These are phyloP conservation scores for Rhabdophis nuchalis DNA, from an alignment of 2,797 vertebrate species.

Conservation along the genomic window DNA sequence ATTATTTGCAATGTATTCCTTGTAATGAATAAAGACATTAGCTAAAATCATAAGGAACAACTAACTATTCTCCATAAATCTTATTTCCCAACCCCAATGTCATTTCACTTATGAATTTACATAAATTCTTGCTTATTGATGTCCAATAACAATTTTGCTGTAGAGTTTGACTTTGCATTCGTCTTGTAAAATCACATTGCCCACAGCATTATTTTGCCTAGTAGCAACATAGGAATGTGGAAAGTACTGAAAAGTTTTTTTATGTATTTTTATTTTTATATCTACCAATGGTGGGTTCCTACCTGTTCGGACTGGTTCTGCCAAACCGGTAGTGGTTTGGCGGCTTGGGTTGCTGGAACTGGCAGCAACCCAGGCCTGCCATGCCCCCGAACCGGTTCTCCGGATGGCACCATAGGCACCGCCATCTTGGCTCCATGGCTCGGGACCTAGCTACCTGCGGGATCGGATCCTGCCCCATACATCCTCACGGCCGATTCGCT, in stretches of 20 bases:
- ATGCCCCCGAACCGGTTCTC: too few relatives aligned
- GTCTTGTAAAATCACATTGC: constrained; percentile 34
- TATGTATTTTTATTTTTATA: neutral
- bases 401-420: too few relatives aligned
- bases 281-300: too few relatives aligned
- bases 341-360: too few relatives aligned
- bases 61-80: neutral
- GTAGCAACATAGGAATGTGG: constrained; percentile 52
- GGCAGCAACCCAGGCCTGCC: too few relatives aligned
- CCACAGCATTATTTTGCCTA: constrained; percentile 43
- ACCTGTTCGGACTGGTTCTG: too few relatives aligned
- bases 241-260: constrained; percentile 12
- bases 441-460: too few relatives aligned
- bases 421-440: too few relatives aligned
- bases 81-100: neutral
- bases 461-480: too few relatives aligned
- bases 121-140: constrained; percentile 20
- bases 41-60: neutral
- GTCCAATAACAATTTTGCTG: constrained; percentile 31
- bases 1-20: neutral
- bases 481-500: too few relatives aligned
- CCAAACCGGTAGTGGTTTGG: too few relatives aligned
- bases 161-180: constrained; percentile 19
- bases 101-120: constrained; percentile 8
- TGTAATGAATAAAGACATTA: neutral